Evolutionary conservation across 2,797 vertebrate genomes (phyloP), one percentile per base, ranked within the genome.

Genomic region (Cyprinella venusta): DNA sequence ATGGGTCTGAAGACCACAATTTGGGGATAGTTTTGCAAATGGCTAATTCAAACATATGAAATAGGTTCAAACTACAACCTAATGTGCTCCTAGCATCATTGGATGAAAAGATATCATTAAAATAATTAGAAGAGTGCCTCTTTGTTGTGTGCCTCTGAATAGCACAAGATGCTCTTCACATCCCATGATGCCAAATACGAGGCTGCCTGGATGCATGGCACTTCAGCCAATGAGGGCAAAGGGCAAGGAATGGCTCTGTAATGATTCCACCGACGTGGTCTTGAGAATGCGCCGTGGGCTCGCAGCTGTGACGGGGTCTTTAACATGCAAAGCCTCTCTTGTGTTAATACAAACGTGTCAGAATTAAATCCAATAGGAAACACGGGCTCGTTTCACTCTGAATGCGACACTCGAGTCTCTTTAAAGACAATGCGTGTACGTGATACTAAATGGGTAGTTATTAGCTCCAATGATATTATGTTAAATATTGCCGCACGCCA

Each of bases 101-200:
- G 92, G 93, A 95, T 95, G 94, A 95, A 95, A 94, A 95, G 94
- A 95, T 93, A 94, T 95, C 93, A 94, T 95, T 95, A 95, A 94
- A 95, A 94, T 95, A 95, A 95, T 94, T 93, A 94, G 93, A 91
- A 92, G 93, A 93, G 94, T 92, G 94, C 91, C 93, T 94, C 93
- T 94, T 95, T 95, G 94, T 94, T 95, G 93, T 93, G 90, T 91
- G 93, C 84, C 89, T 86, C 89, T 91, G 92, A 94, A 93, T 92
- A 92, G 85, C 82, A 90, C 92, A 90, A 91, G 89, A 91, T 92
- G 92, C 90, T 92, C 93, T 93, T 93, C 93, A 93, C 87, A 87
- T 85, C 88, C 88, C 90, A 88, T 91, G 89, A 92, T 93, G 93
- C 91, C 89, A 91, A 91, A 93, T 77, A 82, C 86, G 65, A 90